Conservation (phyloP, 2,888 invertebrate genomes). For the Rhabditoides inermis region DNA sequence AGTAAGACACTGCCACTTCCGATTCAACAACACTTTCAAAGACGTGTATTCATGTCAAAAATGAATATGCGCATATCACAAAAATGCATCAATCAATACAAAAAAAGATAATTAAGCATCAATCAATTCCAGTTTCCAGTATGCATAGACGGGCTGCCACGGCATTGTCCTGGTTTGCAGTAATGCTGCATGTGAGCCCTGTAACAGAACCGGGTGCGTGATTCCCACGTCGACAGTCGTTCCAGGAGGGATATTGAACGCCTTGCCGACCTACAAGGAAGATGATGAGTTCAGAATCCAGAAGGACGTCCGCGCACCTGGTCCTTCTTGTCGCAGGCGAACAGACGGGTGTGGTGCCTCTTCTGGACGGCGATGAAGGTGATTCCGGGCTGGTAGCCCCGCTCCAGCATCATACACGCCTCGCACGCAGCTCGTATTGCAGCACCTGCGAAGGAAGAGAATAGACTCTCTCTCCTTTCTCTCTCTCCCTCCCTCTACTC, state of each 20-base stretch:
- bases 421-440: constrained; percentile 96
- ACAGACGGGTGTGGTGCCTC: constrained; percentile 93
- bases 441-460: constrained; percentile 72
- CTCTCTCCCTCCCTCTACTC: too few species aligned
- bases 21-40: too few species aligned
- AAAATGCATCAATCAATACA: too few species aligned
- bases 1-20: too few species aligned
- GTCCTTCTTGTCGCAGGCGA: constrained; percentile 97
- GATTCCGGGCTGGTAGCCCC: constrained; percentile 88
- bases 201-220: constrained; percentile 97
- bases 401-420: constrained; percentile 85
- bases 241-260: constrained; percentile 97
- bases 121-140: too few species aligned
- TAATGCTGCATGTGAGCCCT: too few species aligned
- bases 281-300: not conserved
- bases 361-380: constrained; percentile 98
- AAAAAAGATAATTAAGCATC: too few species aligned
- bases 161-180: too few species aligned
- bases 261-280: constrained; percentile 66
- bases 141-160: too few species aligned
- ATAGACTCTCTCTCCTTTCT: too few species aligned
- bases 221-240: constrained; percentile 99
- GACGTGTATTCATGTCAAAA: too few species aligned
- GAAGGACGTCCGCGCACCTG: constrained; percentile 64
- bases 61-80: too few species aligned